Evolutionary conservation across 2,797 vertebrate genomes (phyloP).

Genomic region (Anguilla megastoma): DNA sequence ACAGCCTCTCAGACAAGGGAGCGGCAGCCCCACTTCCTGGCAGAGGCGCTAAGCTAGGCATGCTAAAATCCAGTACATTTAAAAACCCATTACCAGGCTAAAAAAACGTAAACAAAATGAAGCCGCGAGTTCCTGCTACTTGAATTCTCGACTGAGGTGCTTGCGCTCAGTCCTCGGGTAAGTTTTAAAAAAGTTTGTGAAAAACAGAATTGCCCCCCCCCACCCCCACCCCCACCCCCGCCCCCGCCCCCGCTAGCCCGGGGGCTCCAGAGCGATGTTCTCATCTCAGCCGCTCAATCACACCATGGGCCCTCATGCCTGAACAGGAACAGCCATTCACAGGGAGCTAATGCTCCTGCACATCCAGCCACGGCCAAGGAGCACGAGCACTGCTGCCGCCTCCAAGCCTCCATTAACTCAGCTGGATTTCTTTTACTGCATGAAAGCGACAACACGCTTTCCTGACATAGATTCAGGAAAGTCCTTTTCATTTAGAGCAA

Average conservation of each 20-base stretch:
- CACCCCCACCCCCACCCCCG: not conserved
- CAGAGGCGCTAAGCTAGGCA: not conserved
- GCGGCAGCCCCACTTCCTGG: not conserved
- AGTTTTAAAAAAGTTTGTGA: not conserved
- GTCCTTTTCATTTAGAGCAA: not conserved
- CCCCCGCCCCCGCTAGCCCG: not conserved
- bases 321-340: conserved; percentile 17
- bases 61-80: not conserved
- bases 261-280: not conserved
- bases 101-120: not conserved
- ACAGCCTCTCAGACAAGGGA: not conserved
- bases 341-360: not conserved
- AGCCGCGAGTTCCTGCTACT: not conserved
- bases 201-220: not conserved
- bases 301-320: conserved; percentile 15
- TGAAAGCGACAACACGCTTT: not conserved
- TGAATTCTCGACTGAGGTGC: not conserved
- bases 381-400: not conserved
- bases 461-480: not conserved
- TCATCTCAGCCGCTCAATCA: not conserved
- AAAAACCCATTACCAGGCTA: not conserved
- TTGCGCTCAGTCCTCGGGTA: not conserved
- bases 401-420: not conserved
- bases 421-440: not conserved
- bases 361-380: not conserved